Conservation (phyloP, 2,113 vertebrate genomes). For the Pseudopipra pipra region DNA sequence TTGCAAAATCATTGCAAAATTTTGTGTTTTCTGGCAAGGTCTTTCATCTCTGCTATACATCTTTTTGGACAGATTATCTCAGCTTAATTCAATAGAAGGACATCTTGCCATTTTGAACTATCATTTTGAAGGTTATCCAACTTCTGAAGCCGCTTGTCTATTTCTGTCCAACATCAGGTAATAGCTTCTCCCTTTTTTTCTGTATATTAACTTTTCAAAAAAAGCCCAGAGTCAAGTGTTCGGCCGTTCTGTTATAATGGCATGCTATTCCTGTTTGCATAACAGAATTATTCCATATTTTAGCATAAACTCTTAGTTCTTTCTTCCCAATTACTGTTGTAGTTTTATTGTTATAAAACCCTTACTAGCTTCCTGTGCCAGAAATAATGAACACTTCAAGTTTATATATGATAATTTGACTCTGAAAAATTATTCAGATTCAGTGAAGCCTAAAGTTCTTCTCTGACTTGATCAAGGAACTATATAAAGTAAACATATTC, state of each 20-base stretch:
- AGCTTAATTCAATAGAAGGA: neutral
- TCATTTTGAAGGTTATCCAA: neutral
- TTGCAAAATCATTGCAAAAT: neutral
- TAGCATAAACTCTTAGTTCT: neutral
- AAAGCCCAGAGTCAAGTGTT: neutral
- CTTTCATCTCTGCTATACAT: neutral
- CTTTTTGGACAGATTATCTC: neutral
- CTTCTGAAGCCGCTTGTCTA: neutral
- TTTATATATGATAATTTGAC: neutral
- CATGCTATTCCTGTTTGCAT: neutral
- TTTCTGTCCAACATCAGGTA: neutral
- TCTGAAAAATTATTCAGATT: neutral
- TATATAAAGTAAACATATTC: neutral
- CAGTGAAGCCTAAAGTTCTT: neutral
- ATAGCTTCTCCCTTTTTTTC: neutral
- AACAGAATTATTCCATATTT: neutral
- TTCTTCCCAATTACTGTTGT: neutral
- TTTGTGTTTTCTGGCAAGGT: neutral
- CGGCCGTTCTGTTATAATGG: neutral
- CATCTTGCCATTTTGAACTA: neutral
- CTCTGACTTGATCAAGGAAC: neutral
- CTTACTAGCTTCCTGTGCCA: neutral
- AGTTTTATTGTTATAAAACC: neutral
- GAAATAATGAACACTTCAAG: neutral
- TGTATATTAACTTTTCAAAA: neutral